Conservation (phyloP, 2,113 vertebrate genomes). For the Ageneiosus marmoratus region DNA sequence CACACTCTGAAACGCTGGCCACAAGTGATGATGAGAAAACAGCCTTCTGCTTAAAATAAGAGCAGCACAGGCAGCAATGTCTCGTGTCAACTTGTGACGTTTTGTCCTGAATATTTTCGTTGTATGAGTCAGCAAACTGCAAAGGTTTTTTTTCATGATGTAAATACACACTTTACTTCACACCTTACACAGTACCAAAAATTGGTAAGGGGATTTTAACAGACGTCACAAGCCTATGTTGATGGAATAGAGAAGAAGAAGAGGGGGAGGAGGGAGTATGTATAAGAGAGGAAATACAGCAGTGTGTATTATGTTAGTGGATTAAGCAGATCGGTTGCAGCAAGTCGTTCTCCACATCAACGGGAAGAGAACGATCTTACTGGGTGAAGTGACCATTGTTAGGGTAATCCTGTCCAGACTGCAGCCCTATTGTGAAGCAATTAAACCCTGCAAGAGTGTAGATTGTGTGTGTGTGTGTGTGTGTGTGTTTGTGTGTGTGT, state of each 20-base stretch:
- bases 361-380: slow-evolving; percentile 37
- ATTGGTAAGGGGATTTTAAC: not conserved
- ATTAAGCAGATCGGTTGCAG: slow-evolving; percentile 52
- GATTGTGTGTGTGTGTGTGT: slow-evolving; percentile 57
- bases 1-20: slow-evolving; percentile 35
- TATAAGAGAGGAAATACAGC: not conserved
- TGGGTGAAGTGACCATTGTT: slow-evolving; percentile 52
- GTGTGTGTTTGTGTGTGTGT: slow-evolving; percentile 32
- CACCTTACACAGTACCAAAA: not conserved
- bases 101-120: not conserved
- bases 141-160: not conserved
- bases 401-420: slow-evolving; percentile 50
- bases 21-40: slow-evolving; percentile 42
- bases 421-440: slow-evolving; percentile 56
- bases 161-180: not conserved
- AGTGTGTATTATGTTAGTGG: slow-evolving; percentile 51
- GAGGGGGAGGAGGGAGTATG: not conserved
- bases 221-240: not conserved
- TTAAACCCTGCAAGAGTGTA: slow-evolving; percentile 49
- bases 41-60: slow-evolving; percentile 29
- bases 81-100: slow-evolving; percentile 1
- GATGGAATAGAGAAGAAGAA: not conserved
- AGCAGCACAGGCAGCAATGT: slow-evolving; percentile 44
- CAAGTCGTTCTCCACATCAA: slow-evolving; percentile 38
- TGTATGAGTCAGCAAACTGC: not conserved